A percentile compares a stretch with the other conserved stretches of the same genome.
phyloP scores from a whole-genome alignment of 2,888 invertebrate genomes.

The Nymphalis c-album region DNA sequence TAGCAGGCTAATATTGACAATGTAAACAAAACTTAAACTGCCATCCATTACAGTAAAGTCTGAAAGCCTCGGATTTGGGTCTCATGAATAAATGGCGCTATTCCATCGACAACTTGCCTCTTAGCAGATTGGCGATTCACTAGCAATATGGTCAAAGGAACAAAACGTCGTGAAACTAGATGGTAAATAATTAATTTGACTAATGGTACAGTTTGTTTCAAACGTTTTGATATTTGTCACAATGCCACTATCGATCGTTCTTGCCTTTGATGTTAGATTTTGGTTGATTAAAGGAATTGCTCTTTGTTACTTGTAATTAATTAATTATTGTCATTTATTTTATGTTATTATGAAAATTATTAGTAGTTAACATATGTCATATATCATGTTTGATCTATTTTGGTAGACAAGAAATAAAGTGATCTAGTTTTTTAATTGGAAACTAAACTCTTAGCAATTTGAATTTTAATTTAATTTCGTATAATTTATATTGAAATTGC shows the following conservation, averaged over 20 bases:
- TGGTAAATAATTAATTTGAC: conserved; percentile 79
- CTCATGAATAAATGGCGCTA: conserved; percentile 36
- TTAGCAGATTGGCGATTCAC: conserved; percentile 57
- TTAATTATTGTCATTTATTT: not conserved
- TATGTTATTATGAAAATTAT: not conserved
- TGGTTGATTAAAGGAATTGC: conserved; percentile 5
- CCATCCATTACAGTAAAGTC: conserved; percentile 32
- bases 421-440: too few relatives aligned
- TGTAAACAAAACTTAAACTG: conserved; percentile 34
- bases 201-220: conserved; percentile 74
- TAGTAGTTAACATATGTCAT: too few relatives aligned
- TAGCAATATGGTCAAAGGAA: conserved; percentile 69
- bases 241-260: conserved; percentile 50
- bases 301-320: not conserved
- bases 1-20: not conserved
- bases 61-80: conserved; percentile 35
- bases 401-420: too few relatives aligned
- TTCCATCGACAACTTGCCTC: conserved; percentile 49
- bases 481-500: too few relatives aligned
- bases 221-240: conserved; percentile 70
- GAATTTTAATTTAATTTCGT: too few relatives aligned
- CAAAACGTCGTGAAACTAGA: conserved; percentile 60
- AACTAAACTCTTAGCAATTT: too few relatives aligned
- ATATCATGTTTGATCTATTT: conserved; percentile 4
- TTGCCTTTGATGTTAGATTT: conserved; percentile 33